These are phyloP conservation scores for Dolichoris vasculosae DNA, from an alignment of 1,140 invertebrate genomes.

Conservation along the genomic window DNA sequence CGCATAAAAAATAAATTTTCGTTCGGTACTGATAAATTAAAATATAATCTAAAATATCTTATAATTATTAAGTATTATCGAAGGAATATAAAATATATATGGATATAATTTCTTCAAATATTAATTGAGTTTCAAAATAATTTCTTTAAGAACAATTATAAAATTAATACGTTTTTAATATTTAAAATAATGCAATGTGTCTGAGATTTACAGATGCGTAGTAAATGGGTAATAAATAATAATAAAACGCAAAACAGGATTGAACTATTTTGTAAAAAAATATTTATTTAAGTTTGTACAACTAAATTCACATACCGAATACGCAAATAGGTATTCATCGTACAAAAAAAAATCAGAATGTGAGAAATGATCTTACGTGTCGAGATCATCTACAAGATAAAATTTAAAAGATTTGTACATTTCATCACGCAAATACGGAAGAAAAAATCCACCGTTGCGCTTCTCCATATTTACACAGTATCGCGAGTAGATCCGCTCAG, in stretches of 20 bases:
- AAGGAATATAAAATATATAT: no score
- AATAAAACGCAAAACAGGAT: not conserved
- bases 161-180: not conserved
- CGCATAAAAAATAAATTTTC: no score
- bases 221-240: not conserved
- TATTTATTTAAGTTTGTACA: conserved; percentile 39
- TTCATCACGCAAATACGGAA: not conserved
- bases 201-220: not conserved
- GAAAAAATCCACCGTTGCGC: not conserved
- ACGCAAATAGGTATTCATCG: not conserved
- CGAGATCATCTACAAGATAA: conserved; percentile 13
- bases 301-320: conserved; percentile 17
- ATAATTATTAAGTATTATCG: no score
- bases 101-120: no score
- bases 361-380: not conserved
- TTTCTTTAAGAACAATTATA: not conserved
- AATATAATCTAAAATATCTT: no score
- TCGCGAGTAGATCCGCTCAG: no score
- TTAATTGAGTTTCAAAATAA: not conserved
- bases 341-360: not conserved
- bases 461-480: conserved; percentile 34
- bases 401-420: not conserved
- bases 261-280: conserved; percentile 44
- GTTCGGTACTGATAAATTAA: no score
- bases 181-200: not conserved